Percentiles rank a stretch among this genome's conserved stretches.
Conservation (phyloP, 2,113 vertebrate genomes). For the Apodemus sylvaticus region DNA sequence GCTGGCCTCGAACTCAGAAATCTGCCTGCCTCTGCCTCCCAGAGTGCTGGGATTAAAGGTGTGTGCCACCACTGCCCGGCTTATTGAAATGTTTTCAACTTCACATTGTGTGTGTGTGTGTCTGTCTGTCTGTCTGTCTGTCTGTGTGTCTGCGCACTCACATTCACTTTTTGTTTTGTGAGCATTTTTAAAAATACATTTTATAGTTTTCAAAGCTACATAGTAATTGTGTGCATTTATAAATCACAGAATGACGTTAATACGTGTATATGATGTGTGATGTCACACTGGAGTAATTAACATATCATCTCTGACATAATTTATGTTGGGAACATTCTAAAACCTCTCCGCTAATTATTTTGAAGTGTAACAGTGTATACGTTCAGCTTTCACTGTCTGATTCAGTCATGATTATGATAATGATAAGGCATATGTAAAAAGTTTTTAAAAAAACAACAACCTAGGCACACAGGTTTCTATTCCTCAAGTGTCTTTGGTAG, state of each 20-base stretch:
- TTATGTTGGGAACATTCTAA: background rate
- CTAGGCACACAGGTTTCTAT: background rate
- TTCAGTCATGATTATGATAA: background rate
- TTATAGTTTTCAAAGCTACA: background rate
- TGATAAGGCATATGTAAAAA: background rate
- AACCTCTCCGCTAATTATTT: background rate
- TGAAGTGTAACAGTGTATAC: background rate
- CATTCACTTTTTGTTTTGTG: background rate
- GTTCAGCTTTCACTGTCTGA: constrained; percentile 12
- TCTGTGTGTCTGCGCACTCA: background rate
- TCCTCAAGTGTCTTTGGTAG: background rate
- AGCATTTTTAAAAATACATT: background rate
- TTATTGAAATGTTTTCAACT: background rate
- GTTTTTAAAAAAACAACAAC: background rate
- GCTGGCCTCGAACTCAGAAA: no score
- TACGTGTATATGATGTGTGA: background rate
- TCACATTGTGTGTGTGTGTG: background rate
- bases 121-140: background rate
- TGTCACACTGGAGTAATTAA: background rate
- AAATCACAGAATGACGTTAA: background rate
- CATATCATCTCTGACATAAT: background rate
- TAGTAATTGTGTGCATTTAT: background rate
- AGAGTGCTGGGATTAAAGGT: no score
- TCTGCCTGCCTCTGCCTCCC: no score
- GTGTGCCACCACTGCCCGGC: no score